These are phyloP conservation scores for Metallyticus violacea DNA, from an alignment of 2,888 invertebrate species.

Conservation along the genomic window DNA sequence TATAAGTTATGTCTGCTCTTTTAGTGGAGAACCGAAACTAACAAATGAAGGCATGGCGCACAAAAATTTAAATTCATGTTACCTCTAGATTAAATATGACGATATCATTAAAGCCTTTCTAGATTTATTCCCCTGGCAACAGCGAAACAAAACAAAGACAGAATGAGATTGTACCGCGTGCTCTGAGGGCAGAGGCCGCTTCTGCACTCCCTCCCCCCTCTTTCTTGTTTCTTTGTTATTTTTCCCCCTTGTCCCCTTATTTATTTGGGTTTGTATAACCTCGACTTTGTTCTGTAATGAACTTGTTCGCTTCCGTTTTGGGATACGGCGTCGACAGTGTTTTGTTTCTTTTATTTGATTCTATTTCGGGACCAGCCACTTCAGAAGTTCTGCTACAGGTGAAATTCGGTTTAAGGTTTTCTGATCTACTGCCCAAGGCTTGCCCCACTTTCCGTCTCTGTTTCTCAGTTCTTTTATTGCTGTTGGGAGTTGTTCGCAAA, in stretches of 20 bases:
- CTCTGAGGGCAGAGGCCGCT: background rate
- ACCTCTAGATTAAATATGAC: background rate
- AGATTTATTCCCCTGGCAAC: background rate
- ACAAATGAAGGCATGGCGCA: too few species aligned
- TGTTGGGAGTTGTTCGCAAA: background rate
- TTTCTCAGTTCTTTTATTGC: background rate
- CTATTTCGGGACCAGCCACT: background rate
- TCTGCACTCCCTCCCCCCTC: background rate
- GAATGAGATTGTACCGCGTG: background rate
- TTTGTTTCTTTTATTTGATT: constrained; percentile 7
- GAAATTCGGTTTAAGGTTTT: constrained; percentile 7
- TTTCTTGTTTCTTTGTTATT: background rate
- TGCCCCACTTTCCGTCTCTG: background rate
- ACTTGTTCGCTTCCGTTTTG: background rate
- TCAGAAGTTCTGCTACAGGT: background rate
- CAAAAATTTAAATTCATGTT: background rate
- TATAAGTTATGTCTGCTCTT: too few species aligned
- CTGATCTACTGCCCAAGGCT: background rate
- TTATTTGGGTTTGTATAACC: background rate
- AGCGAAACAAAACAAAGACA: background rate
- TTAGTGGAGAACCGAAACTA: too few species aligned
- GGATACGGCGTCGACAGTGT: background rate
- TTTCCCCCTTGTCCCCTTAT: background rate
- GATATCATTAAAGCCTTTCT: background rate
- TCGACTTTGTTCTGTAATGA: background rate